Evolutionary conservation across 1,140 invertebrate species (phyloP), one percentile per base, ranked within the genome.

Genomic region (Bradynema listronoti): DNA sequence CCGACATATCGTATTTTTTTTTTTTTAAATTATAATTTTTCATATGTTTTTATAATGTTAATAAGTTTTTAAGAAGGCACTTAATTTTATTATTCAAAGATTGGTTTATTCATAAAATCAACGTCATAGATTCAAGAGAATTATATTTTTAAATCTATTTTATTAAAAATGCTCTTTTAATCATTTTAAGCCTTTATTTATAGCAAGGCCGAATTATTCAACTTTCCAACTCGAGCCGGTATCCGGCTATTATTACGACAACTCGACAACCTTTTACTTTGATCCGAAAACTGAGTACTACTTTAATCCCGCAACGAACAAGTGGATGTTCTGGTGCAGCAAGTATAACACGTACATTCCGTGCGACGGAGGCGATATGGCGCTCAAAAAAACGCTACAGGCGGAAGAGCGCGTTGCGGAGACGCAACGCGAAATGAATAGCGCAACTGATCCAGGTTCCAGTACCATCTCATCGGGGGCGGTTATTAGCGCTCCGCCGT

Each of bases 241-340:
- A 0, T 94, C 90, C 14, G 91, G 92, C 0, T 98, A 93, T 77
- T 96, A 96, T 75, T 97, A 93, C 79, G 93, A 98, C 80, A 84
- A 89, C 0, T 82, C 83, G 1, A 96, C 91, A 9, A 87, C 88
- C 2, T 83, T 96, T 3, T 97, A 97, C 78, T 99, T 95, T 71
- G 77, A 77, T 45, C 41, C 67, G 1, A 77, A 70, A 39, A 71
- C 65, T n/a, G 61, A 82, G 76, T 83, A 83, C 63, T 84, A 82
- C 73, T 84, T 82, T 67, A 96, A 97, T 80, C 86, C 87, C 66
- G 84, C 87, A 63, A 88, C 86, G 1, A 86, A 86, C 64, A 86
- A 90, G 77, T 99, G 92, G 79, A 83, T 96, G 67, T 97, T 95
- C 75, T 99, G 92, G 91, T 90, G 94, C 81, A 82, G 84, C 1